Evolutionary conservation across 2,888 invertebrate species (phyloP).

Genomic region (Branchinecta sandiegonensis): DNA sequence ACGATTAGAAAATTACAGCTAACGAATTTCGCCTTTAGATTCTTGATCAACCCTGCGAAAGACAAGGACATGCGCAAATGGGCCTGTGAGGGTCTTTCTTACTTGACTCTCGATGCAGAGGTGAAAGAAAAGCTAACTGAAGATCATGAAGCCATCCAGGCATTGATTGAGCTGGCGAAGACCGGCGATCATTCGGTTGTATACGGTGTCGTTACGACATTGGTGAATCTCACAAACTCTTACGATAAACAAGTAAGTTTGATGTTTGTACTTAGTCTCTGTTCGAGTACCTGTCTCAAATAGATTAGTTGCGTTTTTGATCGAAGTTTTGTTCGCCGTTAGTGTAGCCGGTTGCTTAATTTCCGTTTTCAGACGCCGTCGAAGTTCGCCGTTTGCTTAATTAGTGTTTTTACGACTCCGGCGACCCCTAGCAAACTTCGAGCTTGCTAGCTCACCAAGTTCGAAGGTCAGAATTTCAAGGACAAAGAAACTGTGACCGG

Average conservation of each 20-base stretch:
- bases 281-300: too few species aligned
- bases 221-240: slow-evolving; percentile 92
- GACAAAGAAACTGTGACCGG: too few species aligned
- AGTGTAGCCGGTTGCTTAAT: too few species aligned
- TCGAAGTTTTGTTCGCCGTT: too few species aligned
- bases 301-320: too few species aligned
- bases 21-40: slow-evolving; percentile 35
- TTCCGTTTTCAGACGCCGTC: too few species aligned
- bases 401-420: too few species aligned
- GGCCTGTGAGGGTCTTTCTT: slow-evolving; percentile 94
- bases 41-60: slow-evolving; percentile 70
- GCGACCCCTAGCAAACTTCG: too few species aligned
- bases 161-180: slow-evolving; percentile 78
- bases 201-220: slow-evolving; percentile 81
- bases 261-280: background rate
- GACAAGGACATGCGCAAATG: slow-evolving; percentile 80
- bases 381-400: too few species aligned
- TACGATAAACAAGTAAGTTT: slow-evolving; percentile 66
- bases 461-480: too few species aligned
- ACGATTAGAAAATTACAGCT: too few species aligned
- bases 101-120: slow-evolving; percentile 91
- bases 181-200: slow-evolving; percentile 68
- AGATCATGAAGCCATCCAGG: slow-evolving; percentile 61
- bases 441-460: too few species aligned
- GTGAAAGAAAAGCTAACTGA: slow-evolving; percentile 91